A percentile compares a stretch with the other conserved stretches of the same genome.
These are phyloP conservation scores for Drosophila eugracilis DNA, from an alignment of 1,140 invertebrate genomes.

Conservation along the genomic window DNA sequence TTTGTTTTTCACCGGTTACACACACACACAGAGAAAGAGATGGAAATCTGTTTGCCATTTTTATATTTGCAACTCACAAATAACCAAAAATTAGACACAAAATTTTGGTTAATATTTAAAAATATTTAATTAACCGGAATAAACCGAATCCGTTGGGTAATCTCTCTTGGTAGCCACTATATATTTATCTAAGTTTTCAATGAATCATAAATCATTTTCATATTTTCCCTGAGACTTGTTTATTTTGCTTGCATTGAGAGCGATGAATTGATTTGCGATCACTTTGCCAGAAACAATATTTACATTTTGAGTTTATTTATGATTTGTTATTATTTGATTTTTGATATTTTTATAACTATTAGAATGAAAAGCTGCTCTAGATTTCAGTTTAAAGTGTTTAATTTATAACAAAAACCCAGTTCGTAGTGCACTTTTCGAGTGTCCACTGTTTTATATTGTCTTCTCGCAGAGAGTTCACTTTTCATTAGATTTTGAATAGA, in stretches of 20 bases:
- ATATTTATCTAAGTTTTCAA: not conserved
- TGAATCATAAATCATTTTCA: slow-evolving; percentile 11
- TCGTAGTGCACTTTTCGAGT: not conserved
- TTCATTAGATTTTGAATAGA: slow-evolving; percentile 4
- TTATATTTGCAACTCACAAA: slow-evolving; percentile 20
- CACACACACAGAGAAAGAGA: slow-evolving; percentile 29
- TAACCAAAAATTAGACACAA: not conserved
- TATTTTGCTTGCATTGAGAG: not conserved
- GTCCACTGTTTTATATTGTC: not conserved
- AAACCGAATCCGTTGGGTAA: slow-evolving; percentile 4
- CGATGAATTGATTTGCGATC: not conserved
- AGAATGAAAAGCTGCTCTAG: not conserved
- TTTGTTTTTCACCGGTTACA: slow-evolving; percentile 28
- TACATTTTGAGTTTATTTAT: not conserved
- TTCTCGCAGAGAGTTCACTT: slow-evolving; percentile 5
- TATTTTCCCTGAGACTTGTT: not conserved
- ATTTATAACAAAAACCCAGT: too few species aligned
- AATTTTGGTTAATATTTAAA: not conserved
- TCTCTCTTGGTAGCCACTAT: too few species aligned
- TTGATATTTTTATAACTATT: not conserved
- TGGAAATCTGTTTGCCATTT: slow-evolving; percentile 64
- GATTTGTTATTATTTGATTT: not conserved
- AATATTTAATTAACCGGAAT: slow-evolving; percentile 6
- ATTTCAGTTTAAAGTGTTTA: not conserved
- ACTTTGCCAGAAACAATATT: not conserved